Conservation (phyloP, 1,140 invertebrate species). For the Drosophila orena region DNA sequence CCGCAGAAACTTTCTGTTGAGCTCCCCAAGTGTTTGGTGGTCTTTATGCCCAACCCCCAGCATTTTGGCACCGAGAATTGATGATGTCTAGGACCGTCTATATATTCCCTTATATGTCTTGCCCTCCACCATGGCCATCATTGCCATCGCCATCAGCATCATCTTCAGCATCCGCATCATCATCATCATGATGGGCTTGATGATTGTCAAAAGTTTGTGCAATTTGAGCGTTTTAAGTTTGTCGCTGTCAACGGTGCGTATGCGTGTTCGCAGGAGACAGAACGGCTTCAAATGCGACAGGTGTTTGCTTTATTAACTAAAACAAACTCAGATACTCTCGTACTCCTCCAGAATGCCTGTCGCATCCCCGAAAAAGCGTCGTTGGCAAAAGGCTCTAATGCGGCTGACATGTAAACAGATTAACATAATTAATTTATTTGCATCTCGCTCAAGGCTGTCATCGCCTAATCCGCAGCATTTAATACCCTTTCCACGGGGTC, state of each 20-base stretch:
- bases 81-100: constrained; percentile 61
- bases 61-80: constrained; percentile 45
- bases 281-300: constrained; percentile 57
- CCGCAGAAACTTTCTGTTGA: constrained; percentile 60
- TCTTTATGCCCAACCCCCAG: constrained; percentile 8
- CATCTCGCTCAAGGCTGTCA: constrained; percentile 39
- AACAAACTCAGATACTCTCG: neutral
- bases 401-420: constrained; percentile 76
- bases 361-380: constrained; percentile 2
- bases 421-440: constrained; percentile 83
- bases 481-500: neutral
- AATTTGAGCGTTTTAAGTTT: constrained; percentile 55
- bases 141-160: constrained; percentile 11
- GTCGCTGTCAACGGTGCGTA: constrained; percentile 51
- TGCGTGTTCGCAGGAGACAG: constrained; percentile 32
- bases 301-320: constrained; percentile 78
- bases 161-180: too few relatives aligned
- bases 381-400: constrained; percentile 13
- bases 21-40: constrained; percentile 72
- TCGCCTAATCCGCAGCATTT: constrained; percentile 40
- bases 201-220: constrained; percentile 49
- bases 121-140: constrained; percentile 6
- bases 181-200: constrained; percentile 34
- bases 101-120: neutral
- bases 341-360: neutral